phyloP scores from a whole-genome alignment of 2,797 vertebrate species.

The Pipistrellus kuhlii region DNA sequence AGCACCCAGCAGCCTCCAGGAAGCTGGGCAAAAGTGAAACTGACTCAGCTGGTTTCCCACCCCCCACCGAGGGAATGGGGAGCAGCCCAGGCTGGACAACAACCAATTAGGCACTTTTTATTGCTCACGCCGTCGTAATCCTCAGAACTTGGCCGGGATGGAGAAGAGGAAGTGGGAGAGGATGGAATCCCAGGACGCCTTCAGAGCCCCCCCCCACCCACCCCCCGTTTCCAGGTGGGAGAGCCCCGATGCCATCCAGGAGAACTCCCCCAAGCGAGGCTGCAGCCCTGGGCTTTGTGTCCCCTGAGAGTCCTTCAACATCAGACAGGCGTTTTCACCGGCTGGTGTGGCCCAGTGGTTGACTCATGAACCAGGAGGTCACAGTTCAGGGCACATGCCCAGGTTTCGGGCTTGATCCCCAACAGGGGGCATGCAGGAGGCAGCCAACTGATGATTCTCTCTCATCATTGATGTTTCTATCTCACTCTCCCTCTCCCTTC shows the following conservation, averaged over 20 bases:
- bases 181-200: slow-evolving; percentile 59
- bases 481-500: no score
- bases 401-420: no score
- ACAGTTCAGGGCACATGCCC: no score
- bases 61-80: slow-evolving; percentile 65
- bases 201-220: background rate
- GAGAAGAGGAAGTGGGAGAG: slow-evolving; percentile 74
- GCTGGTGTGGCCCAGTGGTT: no score
- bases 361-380: no score
- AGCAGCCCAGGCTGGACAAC: slow-evolving; percentile 76
- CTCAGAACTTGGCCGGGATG: slow-evolving; percentile 59
- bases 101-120: slow-evolving; percentile 83
- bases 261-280: background rate
- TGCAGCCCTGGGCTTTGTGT: background rate
- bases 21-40: slow-evolving; percentile 82
- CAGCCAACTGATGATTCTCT: no score
- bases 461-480: no score
- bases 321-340: background rate
- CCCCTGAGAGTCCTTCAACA: background rate
- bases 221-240: background rate
- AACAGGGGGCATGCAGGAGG: no score
- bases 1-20: slow-evolving; percentile 36
- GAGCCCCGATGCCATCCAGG: background rate
- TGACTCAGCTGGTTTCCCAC: slow-evolving; percentile 77
- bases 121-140: slow-evolving; percentile 78